Evolutionary conservation across 2,888 invertebrate genomes (phyloP).

Genomic region (Aphidius colemani): DNA sequence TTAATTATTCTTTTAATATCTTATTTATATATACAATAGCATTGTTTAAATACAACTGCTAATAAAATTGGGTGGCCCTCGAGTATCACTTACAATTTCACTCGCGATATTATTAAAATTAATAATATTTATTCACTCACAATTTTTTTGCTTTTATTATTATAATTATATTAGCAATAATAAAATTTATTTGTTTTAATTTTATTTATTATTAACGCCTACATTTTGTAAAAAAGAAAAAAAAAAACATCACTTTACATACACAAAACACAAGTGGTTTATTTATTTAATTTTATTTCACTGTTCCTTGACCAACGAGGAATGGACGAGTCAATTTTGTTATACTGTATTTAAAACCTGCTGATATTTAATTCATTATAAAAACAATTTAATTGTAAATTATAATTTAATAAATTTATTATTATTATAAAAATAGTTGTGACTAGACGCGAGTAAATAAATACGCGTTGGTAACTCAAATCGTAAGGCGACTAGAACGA

Average conservation of each 20-base stretch:
- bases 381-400: conserved; percentile 16
- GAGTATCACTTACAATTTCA: conserved; percentile 20
- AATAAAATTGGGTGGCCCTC: conserved; percentile 12
- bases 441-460: conserved; percentile 33
- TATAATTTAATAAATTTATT: conserved; percentile 8
- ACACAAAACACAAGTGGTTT: conserved; percentile 34
- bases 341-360: conserved; percentile 29
- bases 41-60: conserved; percentile 23
- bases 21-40: conserved; percentile 28
- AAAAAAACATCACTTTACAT: conserved; percentile 33
- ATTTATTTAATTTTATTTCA: conserved; percentile 27
- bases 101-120: conserved; percentile 19
- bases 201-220: conserved; percentile 25
- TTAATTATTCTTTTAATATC: conserved; percentile 9
- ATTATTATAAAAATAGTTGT: conserved; percentile 9
- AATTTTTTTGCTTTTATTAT: conserved; percentile 6
- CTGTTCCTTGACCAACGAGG: conserved; percentile 41
- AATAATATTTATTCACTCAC: conserved; percentile 11
- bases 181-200: conserved; percentile 16
- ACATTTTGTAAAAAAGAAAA: conserved; percentile 18
- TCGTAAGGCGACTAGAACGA: conserved; percentile 32
- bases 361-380: conserved; percentile 21
- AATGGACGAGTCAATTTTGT: conserved; percentile 43
- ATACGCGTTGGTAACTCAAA: neutral
- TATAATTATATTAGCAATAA: conserved; percentile 22